Percentiles rank a stretch among this genome's conserved stretches.
Evolutionary conservation across 2,113 vertebrate genomes (phyloP).

Genomic region (Hoplias malabaricus): DNA sequence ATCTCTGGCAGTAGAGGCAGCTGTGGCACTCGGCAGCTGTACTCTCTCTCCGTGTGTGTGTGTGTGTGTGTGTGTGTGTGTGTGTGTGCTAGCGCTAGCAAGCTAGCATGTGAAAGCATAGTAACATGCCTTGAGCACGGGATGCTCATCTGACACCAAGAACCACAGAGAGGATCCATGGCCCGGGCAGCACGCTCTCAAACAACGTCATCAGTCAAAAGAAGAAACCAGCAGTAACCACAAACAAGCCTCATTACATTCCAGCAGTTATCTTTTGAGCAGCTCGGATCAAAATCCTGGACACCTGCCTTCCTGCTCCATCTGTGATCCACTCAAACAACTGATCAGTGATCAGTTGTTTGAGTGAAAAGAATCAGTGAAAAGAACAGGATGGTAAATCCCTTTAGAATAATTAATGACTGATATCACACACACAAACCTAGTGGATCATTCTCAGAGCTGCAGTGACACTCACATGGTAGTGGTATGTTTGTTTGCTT

Average conservation of each 20-base stretch:
- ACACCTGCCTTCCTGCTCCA: not conserved
- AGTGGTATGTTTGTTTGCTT: too few species aligned
- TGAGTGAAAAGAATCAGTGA: too few species aligned
- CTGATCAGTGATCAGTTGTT: not conserved
- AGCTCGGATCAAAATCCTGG: not conserved
- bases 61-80: conserved; percentile 2
- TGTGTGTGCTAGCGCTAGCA: conserved; percentile 56
- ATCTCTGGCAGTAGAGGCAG: conserved; percentile 60
- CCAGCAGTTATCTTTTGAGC: not conserved
- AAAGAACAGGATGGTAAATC: too few species aligned
- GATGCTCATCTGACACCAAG: conserved; percentile 73
- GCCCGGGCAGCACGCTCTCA: not conserved
- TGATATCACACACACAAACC: too few species aligned
- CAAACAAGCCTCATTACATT: not conserved
- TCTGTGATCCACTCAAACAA: not conserved
- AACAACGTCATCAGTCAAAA: conserved; percentile 18
- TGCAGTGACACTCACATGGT: too few species aligned
- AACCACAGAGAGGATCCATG: conserved; percentile 25
- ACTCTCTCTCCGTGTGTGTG: conserved; percentile 54
- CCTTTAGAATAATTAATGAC: too few species aligned
- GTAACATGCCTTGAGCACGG: conserved; percentile 73
- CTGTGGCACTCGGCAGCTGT: conserved; percentile 72
- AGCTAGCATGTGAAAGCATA: conserved; percentile 68
- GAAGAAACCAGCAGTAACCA: not conserved
- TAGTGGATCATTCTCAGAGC: too few species aligned